phyloP scores from a whole-genome alignment of 2,113 vertebrate genomes.

The Erpornis zantholeuca region DNA sequence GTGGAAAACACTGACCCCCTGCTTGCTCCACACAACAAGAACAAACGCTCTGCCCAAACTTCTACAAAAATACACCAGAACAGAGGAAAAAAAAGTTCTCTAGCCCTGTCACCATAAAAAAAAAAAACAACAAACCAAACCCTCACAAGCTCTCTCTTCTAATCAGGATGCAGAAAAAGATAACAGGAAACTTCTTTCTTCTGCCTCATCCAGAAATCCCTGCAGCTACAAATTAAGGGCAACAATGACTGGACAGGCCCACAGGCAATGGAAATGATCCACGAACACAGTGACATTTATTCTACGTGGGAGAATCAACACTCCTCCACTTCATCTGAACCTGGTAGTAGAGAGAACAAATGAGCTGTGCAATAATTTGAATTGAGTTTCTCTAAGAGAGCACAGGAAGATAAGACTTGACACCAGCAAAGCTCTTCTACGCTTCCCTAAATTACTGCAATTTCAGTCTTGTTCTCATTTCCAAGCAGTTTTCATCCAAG shows the following conservation, averaged over 20 bases:
- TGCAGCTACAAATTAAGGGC: neutral
- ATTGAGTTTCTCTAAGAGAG: slow-evolving; percentile 60
- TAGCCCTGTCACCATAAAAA: neutral
- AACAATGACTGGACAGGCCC: neutral
- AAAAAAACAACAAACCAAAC: rapidly evolving
- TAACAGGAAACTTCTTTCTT: neutral
- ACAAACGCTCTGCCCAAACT: neutral
- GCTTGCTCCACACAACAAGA: neutral
- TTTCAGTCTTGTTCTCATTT: slow-evolving; percentile 48
- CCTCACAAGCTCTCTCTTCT: neutral
- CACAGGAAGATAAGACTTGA: slow-evolving; percentile 51
- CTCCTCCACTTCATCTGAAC: slow-evolving; percentile 21
- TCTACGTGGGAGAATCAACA: neutral
- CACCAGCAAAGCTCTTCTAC: slow-evolving; percentile 31
- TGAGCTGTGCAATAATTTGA: slow-evolving; percentile 64
- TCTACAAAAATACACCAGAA: neutral
- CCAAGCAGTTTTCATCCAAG: slow-evolving; percentile 40
- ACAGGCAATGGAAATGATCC: slow-evolving; percentile 22
- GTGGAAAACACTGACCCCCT: neutral
- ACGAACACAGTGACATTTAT: slow-evolving; percentile 37
- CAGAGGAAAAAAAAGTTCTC: neutral
- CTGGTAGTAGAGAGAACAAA: slow-evolving; percentile 10
- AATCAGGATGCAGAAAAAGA: slow-evolving; percentile 4
- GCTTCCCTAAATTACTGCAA: slow-evolving; percentile 58
- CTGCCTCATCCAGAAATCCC: neutral